Percentiles rank a stretch among this genome's conserved stretches.
Evolutionary conservation across 1,140 invertebrate genomes (phyloP).

Genomic region (Antheraea pernyi): DNA sequence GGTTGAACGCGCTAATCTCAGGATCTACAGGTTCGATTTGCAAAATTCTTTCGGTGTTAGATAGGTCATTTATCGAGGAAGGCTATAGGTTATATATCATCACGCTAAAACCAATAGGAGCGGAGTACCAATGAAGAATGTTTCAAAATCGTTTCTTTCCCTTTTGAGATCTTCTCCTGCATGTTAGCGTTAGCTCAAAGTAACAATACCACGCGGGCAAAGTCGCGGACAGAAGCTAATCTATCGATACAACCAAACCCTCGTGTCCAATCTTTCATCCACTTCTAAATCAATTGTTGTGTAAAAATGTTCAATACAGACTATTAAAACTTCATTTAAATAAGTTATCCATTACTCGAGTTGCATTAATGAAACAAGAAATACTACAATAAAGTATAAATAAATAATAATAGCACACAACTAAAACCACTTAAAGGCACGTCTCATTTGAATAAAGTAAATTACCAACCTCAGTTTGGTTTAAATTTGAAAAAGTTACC

Average conservation of each 20-base stretch:
- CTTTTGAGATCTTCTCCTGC: too few species aligned
- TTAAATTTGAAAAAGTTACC: slow-evolving; percentile 56
- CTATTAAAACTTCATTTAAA: slow-evolving; percentile 67
- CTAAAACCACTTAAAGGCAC: slow-evolving; percentile 55
- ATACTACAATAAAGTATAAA: slow-evolving; percentile 67
- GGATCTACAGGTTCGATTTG: too few species aligned
- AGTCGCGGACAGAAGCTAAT: too few species aligned
- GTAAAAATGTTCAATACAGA: slow-evolving; percentile 45
- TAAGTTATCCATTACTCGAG: slow-evolving; percentile 57
- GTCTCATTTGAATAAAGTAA: slow-evolving; percentile 74
- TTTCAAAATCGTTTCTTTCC: too few species aligned
- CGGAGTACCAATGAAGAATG: too few species aligned
- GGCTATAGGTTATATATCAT: too few species aligned
- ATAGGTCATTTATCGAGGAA: too few species aligned
- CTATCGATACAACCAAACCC: slow-evolving; percentile 67
- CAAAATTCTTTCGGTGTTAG: too few species aligned
- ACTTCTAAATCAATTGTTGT: slow-evolving; percentile 68
- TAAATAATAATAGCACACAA: slow-evolving; percentile 75
- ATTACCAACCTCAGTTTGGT: slow-evolving; percentile 43
- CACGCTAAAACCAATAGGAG: too few species aligned
- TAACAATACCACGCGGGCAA: too few species aligned
- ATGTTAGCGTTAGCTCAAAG: too few species aligned
- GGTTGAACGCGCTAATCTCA: too few species aligned
- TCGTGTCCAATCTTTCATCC: slow-evolving; percentile 51
- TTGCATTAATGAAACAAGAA: slow-evolving; percentile 61